Evolutionary conservation across 1,140 invertebrate genomes (phyloP), one percentile per base, ranked within the genome.

Genomic region (Papilio aristodemus): DNA sequence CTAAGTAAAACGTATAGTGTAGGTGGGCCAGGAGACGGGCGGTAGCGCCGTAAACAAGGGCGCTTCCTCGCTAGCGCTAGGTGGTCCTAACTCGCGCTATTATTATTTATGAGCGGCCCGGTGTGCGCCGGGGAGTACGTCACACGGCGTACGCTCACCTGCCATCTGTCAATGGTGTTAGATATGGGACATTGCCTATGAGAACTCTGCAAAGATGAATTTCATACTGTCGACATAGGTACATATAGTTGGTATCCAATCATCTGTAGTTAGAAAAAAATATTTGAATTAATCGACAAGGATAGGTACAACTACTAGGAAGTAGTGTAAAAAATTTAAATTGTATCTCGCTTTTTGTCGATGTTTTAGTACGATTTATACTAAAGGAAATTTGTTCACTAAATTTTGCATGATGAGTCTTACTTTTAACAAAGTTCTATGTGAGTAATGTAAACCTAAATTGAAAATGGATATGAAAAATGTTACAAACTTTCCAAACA

Each of bases 1-100:
- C 86, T 87, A 79, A 89, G 85, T 83, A 85, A 87, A 89, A 90
- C 86, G 83, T 88, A 88, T 81, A 75, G 80, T 81, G 83, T 86
- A 87, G 84, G 82, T 87, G 84, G 78, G 79, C 59, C 81, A 82
- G 77, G 84, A 83, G 81, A 85, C 81, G 83, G 76, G 68, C 76
- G 77, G 81, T 82, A 76, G 67, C 71, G 78, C 71, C 78, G 79
- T 90, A 88, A 90, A 87, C 81, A 81, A 85, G 80, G 73, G 75
- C 72, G 76, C 76, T 86, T 78, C 77, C 85, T 77, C 86, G 81
- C 85, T 83, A 80, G 84, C 88, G 80, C 85, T 84, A 80, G 86
- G 86, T 78, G 86, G 86, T 89, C 87, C 81, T 90, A 88, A 88
- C 86, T 89, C 86, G 83, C 73, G 66, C 73, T 71, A 77, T 58